These are phyloP conservation scores for Hoplodrina blanda DNA, from an alignment of 2,888 invertebrate genomes.

Conservation along the genomic window DNA sequence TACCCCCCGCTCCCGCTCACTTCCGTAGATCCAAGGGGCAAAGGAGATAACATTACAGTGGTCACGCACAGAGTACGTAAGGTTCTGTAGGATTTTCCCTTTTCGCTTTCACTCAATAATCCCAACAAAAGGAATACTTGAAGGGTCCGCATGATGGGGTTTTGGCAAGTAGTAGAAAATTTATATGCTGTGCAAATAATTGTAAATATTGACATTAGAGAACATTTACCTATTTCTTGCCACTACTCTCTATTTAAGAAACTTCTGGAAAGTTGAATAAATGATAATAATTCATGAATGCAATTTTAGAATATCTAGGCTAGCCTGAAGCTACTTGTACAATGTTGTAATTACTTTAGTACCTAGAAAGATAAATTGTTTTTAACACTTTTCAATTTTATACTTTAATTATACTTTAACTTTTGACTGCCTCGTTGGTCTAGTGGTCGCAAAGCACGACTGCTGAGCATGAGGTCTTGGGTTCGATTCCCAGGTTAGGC, in stretches of 20 bases:
- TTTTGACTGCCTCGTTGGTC: too few relatives aligned
- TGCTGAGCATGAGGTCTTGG: too few relatives aligned
- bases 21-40: neutral
- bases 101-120: slow-evolving; percentile 79
- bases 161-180: slow-evolving; percentile 65
- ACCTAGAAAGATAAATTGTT: slow-evolving; percentile 1
- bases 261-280: neutral
- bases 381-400: neutral
- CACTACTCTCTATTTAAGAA: slow-evolving; percentile 23
- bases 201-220: slow-evolving; percentile 57
- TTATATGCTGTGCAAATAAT: slow-evolving; percentile 65
- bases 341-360: slow-evolving; percentile 29
- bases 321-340: slow-evolving; percentile 19
- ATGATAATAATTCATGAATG: slow-evolving; percentile 13
- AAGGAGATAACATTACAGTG: slow-evolving; percentile 39
- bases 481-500: too few relatives aligned
- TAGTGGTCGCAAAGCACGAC: too few relatives aligned
- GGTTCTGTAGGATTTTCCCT: slow-evolving; percentile 70
- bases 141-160: slow-evolving; percentile 67
- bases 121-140: slow-evolving; percentile 76
- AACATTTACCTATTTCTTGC: slow-evolving; percentile 40
- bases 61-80: slow-evolving; percentile 54
- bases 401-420: too few relatives aligned
- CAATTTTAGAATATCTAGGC: slow-evolving; percentile 7
- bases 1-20: neutral